Evolutionary conservation across 2,113 vertebrate species (phyloP).

Genomic region (Ceyx melanurus): DNA sequence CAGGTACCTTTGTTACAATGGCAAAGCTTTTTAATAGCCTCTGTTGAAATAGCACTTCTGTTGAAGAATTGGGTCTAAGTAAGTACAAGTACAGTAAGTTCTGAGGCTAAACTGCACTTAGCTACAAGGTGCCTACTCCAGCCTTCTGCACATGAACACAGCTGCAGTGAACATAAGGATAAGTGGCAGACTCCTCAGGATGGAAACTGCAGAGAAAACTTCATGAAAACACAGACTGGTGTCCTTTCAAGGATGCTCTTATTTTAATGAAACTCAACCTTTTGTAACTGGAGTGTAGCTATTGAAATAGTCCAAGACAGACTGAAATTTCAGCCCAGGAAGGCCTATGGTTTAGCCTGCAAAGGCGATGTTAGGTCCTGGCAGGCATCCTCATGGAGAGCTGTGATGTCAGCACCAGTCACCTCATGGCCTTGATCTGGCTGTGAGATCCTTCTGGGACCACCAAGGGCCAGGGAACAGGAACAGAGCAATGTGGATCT

Average conservation of each 20-base stretch:
- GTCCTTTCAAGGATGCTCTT: not conserved
- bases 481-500: not conserved
- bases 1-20: not conserved
- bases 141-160: not conserved
- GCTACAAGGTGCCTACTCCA: not conserved
- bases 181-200: not conserved
- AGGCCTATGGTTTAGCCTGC: not conserved
- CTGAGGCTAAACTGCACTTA: not conserved
- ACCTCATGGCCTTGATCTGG: fast-evolving
- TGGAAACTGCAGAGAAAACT: not conserved
- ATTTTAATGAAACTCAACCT: not conserved
- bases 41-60: not conserved
- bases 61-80: not conserved
- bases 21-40: not conserved
- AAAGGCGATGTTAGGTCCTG: not conserved
- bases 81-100: not conserved
- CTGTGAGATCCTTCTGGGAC: not conserved
- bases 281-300: not conserved
- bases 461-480: fast-evolving
- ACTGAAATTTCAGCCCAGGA: not conserved
- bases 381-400: not conserved
- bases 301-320: not conserved
- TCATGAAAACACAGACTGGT: not conserved
- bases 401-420: not conserved
- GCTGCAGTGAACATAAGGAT: not conserved